Evolutionary conservation across 2,888 invertebrate genomes (phyloP).

Genomic region (Agrotis clavis): DNA sequence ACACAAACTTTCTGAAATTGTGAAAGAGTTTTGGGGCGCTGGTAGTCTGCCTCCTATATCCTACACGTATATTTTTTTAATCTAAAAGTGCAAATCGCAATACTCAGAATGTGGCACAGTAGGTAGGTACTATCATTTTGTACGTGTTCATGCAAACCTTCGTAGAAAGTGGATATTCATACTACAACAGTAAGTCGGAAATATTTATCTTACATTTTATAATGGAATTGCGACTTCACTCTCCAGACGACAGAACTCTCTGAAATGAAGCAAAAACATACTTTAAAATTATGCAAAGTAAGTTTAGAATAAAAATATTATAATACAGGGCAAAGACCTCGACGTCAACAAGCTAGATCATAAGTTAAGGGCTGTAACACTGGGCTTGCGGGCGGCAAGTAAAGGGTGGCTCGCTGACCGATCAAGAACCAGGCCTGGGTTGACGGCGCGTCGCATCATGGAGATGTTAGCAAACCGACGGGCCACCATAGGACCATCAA

Average conservation of each 20-base stretch:
- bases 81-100: too few relatives aligned
- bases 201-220: neutral
- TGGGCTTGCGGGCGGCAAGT: too few relatives aligned
- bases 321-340: neutral
- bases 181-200: neutral
- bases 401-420: too few relatives aligned
- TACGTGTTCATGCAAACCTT: neutral
- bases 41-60: too few relatives aligned
- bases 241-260: neutral
- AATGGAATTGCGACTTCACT: neutral
- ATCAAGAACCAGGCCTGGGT: too few relatives aligned
- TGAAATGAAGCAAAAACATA: conserved; percentile 5
- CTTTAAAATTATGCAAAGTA: neutral
- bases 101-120: neutral
- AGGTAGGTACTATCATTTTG: neutral
- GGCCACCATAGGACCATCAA: too few relatives aligned
- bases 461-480: too few relatives aligned
- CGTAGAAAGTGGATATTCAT: neutral
- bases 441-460: too few relatives aligned
- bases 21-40: too few relatives aligned
- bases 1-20: too few relatives aligned
- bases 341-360: neutral
- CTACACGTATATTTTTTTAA: too few relatives aligned
- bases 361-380: neutral
- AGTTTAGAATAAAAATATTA: neutral